phyloP scores from a whole-genome alignment of 2,797 vertebrate species.

The Sebastiscus albofasciatus region DNA sequence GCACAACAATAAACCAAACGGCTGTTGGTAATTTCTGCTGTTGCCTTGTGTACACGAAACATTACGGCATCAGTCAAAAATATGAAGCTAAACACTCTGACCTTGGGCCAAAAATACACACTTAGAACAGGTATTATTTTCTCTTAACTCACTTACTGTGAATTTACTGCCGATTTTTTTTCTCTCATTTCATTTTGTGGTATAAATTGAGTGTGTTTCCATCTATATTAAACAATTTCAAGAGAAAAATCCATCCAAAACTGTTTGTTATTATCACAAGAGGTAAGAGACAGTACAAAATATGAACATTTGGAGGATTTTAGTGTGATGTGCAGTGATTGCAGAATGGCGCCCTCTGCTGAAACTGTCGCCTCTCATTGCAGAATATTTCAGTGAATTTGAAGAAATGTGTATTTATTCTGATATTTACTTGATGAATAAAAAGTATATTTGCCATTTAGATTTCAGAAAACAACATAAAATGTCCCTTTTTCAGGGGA shows the following conservation, averaged over 20 bases:
- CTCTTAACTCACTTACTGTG: not conserved
- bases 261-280: not conserved
- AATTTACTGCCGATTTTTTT: not conserved
- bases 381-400: not conserved
- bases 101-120: not conserved
- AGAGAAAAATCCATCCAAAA: not conserved
- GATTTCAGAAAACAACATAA: no score
- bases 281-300: not conserved
- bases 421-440: not conserved
- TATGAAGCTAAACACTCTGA: not conserved
- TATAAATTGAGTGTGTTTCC: not conserved
- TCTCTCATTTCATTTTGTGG: not conserved
- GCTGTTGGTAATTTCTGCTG: not conserved
- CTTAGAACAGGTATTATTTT: no score
- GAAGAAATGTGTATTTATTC: not conserved
- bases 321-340: slow-evolving; percentile 2
- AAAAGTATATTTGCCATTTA: not conserved
- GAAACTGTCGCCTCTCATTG: slow-evolving; percentile 7
- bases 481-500: not conserved
- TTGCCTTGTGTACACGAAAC: not conserved
- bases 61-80: not conserved
- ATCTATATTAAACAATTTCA: not conserved
- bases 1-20: not conserved
- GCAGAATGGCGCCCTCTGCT: slow-evolving; percentile 69
- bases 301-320: not conserved